Percentiles rank a stretch among this genome's conserved stretches.
Conservation (phyloP, 1,140 invertebrate species). For the Dreissena rostriformis region DNA sequence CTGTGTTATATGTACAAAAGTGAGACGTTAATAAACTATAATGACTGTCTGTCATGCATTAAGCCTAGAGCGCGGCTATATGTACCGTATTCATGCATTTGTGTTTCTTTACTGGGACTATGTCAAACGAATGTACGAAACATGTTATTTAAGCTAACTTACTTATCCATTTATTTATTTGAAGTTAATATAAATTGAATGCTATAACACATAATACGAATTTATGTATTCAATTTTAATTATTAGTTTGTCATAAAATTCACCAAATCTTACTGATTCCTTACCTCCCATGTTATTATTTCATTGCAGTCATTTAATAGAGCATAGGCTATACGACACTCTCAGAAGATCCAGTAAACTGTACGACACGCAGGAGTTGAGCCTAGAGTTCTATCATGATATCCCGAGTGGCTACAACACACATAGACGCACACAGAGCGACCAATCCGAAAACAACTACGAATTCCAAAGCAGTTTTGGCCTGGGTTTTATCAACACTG, state of each 20-base stretch:
- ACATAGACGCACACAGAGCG: neutral
- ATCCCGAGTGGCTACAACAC: slow-evolving; percentile 24
- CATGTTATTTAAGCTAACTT: no score
- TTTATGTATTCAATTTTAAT: neutral
- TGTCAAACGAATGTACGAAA: no score
- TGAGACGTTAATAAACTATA: no score
- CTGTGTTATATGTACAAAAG: no score
- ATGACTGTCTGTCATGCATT: no score
- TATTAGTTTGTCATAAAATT: neutral
- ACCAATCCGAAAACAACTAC: neutral
- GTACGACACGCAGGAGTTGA: slow-evolving; percentile 44
- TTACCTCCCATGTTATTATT: neutral
- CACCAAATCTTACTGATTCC: neutral
- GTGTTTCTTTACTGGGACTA: no score
- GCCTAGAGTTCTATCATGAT: slow-evolving; percentile 29
- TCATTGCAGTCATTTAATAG: slow-evolving; percentile 32
- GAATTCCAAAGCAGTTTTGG: slow-evolving; percentile 47
- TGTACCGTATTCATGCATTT: no score
- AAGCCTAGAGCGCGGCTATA: no score
- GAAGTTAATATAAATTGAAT: no score
- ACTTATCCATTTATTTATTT: no score
- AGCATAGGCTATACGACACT: slow-evolving; percentile 14
- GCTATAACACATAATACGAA: no score
- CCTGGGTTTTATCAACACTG: slow-evolving; percentile 31
- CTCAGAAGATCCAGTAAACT: slow-evolving; percentile 36